A percentile compares a stretch with the other conserved stretches of the same genome.
phyloP scores from a whole-genome alignment of 1,140 invertebrate species.

The Drepana arcuata region DNA sequence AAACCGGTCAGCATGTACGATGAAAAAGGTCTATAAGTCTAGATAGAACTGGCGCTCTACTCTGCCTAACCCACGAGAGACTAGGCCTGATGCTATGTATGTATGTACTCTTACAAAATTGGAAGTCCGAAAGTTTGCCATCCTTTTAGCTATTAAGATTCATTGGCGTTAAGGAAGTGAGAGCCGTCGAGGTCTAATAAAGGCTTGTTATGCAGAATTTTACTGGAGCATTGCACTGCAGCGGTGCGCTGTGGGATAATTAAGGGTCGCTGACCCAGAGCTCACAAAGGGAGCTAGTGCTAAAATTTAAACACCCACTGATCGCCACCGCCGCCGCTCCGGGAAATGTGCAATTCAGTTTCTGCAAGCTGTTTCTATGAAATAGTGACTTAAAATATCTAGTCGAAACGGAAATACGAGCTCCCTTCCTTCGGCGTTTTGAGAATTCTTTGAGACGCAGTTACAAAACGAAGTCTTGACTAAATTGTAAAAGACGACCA shows the following conservation, averaged over 20 bases:
- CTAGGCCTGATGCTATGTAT: too few species aligned
- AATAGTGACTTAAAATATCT: too few species aligned
- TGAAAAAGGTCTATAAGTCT: too few species aligned
- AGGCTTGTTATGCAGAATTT: constrained; percentile 66
- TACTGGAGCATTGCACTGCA: constrained; percentile 64
- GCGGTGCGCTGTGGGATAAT: constrained; percentile 47
- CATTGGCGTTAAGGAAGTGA: constrained; percentile 30
- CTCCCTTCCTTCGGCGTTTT: too few species aligned
- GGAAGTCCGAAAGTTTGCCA: neutral
- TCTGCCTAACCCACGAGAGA: too few species aligned
- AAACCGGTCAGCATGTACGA: too few species aligned
- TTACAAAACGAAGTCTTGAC: too few species aligned
- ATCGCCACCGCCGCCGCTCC: constrained; percentile 16
- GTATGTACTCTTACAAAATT: constrained; percentile 8
- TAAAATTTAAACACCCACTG: constrained; percentile 30
- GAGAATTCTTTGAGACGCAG: too few species aligned
- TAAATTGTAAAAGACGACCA: too few species aligned
- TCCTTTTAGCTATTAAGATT: constrained; percentile 17
- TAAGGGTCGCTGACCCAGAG: constrained; percentile 49
- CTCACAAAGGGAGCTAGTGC: constrained; percentile 34
- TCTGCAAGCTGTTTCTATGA: constrained; percentile 5
- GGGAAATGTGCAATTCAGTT: constrained; percentile 22
- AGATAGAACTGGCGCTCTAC: too few species aligned
- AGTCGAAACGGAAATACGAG: too few species aligned
- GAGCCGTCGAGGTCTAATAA: constrained; percentile 50